Conservation (phyloP, 2,797 vertebrate species). For the Lophius americanus region DNA sequence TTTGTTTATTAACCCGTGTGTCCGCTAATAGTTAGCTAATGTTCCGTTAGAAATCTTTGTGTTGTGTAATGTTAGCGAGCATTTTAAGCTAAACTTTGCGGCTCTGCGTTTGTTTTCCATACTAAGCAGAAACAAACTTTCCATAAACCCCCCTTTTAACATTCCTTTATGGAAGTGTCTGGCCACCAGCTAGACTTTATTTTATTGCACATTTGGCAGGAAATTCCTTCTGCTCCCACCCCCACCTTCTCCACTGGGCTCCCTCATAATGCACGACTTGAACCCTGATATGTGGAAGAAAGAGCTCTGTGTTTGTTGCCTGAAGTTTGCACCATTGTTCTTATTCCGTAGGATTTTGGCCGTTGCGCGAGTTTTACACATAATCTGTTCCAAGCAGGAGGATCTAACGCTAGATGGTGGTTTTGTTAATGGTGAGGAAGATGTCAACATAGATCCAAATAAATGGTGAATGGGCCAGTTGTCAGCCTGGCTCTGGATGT, state of each 20-base stretch:
- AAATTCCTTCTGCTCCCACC: constrained; percentile 82
- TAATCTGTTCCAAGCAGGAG: neutral
- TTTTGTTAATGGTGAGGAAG: constrained; percentile 28
- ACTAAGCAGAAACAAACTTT: constrained; percentile 63
- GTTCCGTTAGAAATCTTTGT: constrained; percentile 37
- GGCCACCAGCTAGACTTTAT: constrained; percentile 76
- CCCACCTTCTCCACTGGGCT: constrained; percentile 69
- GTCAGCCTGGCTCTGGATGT: constrained; percentile 62
- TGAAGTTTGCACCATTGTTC: constrained; percentile 55
- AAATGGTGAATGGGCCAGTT: constrained; percentile 60
- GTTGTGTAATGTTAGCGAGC: constrained; percentile 40
- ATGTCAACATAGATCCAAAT: constrained; percentile 53
- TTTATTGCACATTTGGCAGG: constrained; percentile 88
- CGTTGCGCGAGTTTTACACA: constrained; percentile 35
- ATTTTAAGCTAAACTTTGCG: constrained; percentile 68
- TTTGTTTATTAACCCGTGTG: constrained; percentile 49
- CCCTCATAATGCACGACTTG: constrained; percentile 78
- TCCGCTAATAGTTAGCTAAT: constrained; percentile 28
- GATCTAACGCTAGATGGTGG: neutral
- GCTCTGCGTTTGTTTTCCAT: constrained; percentile 52
- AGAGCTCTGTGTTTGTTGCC: constrained; percentile 52
- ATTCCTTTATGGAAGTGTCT: constrained; percentile 72
- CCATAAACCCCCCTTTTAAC: constrained; percentile 62
- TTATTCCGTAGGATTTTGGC: constrained; percentile 6
- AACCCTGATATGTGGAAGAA: constrained; percentile 62